A percentile compares a stretch with the other conserved stretches of the same genome.
These are phyloP conservation scores for Pheosia tremula DNA, from an alignment of 2,888 invertebrate genomes.

Conservation along the genomic window DNA sequence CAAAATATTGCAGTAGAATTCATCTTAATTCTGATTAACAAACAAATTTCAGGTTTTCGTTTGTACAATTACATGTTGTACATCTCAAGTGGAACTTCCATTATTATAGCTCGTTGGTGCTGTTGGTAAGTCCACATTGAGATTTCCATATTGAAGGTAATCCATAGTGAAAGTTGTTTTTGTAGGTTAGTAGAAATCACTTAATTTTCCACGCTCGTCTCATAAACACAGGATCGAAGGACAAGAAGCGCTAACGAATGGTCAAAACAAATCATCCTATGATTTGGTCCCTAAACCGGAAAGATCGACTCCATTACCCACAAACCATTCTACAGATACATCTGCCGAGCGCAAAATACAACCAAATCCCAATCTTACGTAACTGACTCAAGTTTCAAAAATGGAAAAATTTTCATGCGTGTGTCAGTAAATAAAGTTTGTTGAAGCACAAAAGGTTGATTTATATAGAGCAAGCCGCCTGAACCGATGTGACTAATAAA, in stretches of 20 bases:
- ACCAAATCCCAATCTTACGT: slow-evolving; percentile 6
- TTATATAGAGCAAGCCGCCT: slow-evolving; percentile 60
- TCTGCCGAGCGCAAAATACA: slow-evolving; percentile 10
- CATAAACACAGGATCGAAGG: slow-evolving; percentile 21
- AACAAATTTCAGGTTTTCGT: too few relatives aligned
- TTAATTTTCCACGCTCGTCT: background rate
- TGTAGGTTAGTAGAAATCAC: background rate
- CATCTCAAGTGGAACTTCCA: too few relatives aligned
- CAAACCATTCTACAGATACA: slow-evolving; percentile 11
- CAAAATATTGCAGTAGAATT: too few relatives aligned
- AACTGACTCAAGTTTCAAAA: slow-evolving; percentile 5
- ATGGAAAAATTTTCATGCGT: slow-evolving; percentile 15
- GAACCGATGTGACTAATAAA: slow-evolving; percentile 72
- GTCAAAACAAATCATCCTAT: slow-evolving; percentile 63
- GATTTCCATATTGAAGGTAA: too few relatives aligned
- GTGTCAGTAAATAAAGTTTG: slow-evolving; percentile 37
- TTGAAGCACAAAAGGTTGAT: slow-evolving; percentile 53
- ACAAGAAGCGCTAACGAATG: slow-evolving; percentile 61
- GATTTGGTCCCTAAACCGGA: slow-evolving; percentile 49
- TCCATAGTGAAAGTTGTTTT: too few relatives aligned
- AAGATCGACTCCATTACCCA: slow-evolving; percentile 35
- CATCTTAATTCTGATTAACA: too few relatives aligned
- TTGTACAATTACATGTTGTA: too few relatives aligned
- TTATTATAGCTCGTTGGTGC: too few relatives aligned
- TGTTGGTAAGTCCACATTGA: too few relatives aligned